Evolutionary conservation across 2,888 invertebrate species (phyloP), one percentile per base, ranked within the genome.

Genomic region (Macaria liturata): DNA sequence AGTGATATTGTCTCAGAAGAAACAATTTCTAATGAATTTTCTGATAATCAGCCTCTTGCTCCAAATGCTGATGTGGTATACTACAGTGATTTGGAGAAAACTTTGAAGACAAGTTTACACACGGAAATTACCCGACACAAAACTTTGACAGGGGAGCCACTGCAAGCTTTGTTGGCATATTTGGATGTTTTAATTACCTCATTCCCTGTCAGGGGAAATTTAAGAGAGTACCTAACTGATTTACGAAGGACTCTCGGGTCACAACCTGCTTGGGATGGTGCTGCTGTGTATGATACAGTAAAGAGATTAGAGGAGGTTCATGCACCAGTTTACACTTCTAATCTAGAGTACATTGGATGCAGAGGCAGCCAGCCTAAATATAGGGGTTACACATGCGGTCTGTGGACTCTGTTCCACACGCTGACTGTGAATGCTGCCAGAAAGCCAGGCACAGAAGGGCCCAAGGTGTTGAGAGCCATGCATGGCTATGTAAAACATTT

Each of bases 351-450:
- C 94, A 84, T 96, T 40, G 95, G 95, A 3, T 99, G 99, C 78
- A 93, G 92, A 69, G 97, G 98, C 7, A 98, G 98, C 69, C 92
- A 93, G 56, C 85, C 94, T 0, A 92, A 93, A 61, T 94, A 93
- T 71, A 93, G 99, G 50, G 98, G 98, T 8, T 99, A 97, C 81
- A 96, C 98, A 0, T 99, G 99, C 86, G 96, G 98, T 0, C 90
- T 99, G 39, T 99, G 99, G 99, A 96, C 95, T 9, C 86, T 98
- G 69, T 99, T 98, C 80, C 99, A 99, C 78, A 96, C 95, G 42
- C 85, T 99, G 56, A 97, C 98, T 0, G 97, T 98, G 0, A 95
- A 95, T 77, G 95, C 96, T 8, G 93, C 93, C 4, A 81, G 85
- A 32, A 88, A 84, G 45, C 77, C 88, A 44, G 88, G 92, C 6